These are phyloP conservation scores for Osmerus eperlanus DNA, from an alignment of 2,113 vertebrate species.

Conservation along the genomic window DNA sequence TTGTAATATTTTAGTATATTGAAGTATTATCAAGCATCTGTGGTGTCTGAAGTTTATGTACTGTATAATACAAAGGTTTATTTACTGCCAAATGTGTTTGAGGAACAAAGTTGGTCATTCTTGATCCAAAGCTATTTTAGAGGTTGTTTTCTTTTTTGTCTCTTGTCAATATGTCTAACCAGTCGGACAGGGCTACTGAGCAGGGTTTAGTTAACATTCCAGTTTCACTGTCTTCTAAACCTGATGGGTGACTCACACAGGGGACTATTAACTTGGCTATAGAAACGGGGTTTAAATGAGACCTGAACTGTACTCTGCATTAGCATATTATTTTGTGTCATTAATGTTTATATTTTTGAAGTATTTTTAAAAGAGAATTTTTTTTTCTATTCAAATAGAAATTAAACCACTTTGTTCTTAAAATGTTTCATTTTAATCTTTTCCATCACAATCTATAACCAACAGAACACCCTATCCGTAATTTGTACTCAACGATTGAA, in stretches of 20 bases:
- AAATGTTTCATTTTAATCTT: too few relatives aligned
- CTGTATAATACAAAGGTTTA: slow-evolving; percentile 1
- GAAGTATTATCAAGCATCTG: neutral
- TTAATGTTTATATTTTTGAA: neutral
- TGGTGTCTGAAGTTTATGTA: neutral
- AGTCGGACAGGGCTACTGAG: slow-evolving; percentile 56
- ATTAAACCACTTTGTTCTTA: too few relatives aligned
- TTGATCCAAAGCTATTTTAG: neutral
- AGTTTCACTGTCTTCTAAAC: slow-evolving; percentile 55
- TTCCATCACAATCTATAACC: too few relatives aligned
- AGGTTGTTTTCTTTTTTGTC: neutral
- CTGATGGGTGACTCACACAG: slow-evolving; percentile 20
- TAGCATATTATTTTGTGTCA: neutral
- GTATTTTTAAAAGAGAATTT: neutral
- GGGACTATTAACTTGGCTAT: slow-evolving; percentile 1
- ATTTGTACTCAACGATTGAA: too few relatives aligned
- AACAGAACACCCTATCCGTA: too few relatives aligned
- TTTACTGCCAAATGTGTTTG: neutral
- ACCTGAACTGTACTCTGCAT: neutral
- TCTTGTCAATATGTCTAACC: slow-evolving; percentile 56
- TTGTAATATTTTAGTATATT: neutral
- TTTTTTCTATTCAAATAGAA: neutral
- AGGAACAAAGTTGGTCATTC: neutral
- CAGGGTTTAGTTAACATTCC: slow-evolving; percentile 54
- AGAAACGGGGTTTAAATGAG: neutral